Base-by-base conservation (phyloP, 1,140 invertebrate genomes). In the Scaptomyza hsui region DNA sequence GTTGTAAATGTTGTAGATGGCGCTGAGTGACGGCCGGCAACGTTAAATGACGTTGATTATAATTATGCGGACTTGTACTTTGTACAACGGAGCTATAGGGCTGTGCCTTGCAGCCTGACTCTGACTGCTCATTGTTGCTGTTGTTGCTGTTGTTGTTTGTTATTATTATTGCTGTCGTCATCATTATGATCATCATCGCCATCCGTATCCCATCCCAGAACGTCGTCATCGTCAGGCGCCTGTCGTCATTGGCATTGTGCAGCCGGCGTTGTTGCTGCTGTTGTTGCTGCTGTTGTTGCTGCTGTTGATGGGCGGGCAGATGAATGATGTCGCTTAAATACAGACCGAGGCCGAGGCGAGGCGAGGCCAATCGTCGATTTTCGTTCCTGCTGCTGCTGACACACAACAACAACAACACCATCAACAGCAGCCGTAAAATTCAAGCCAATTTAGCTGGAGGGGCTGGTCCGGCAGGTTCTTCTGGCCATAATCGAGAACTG, bases 11-110 rank as follows among this genome's bases (percentile, higher is more conserved):
- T 57, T 77, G 69, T 80, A 42, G 77, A 75, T 77, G 81, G 81
- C 81, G 80, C 80, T 83, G 81, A 85, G 81, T 86, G 81, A 86
- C 81, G 81, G 82, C 82, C 82, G 78, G 82, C 78, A 88, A 86
- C 82, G 78, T 88, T 86, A 86, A 86, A 86, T 86, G 82, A 86
- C 82, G 82, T 86, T 86, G 82, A 86, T 86, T 86, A 86, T 86
- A 86, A 86, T 86, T 86, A 86, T 86, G 82, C 82, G 82, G 83
- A 88, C 82, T 86, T 86, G 82, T 86, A 88, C 82, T 86, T 81
- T 86, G 82, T 78, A 75, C 79, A 60, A 64, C 71, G 59, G 45
- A 60, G 60, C 56, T 53, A 78, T 57, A 65, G 74, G 74, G 75
- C 64, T 73, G 63, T 73, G 63, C 49, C 53, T 64, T 44, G 52